These are phyloP conservation scores for Drosophila tani DNA, from an alignment of 1,140 invertebrate species.

Conservation along the genomic window DNA sequence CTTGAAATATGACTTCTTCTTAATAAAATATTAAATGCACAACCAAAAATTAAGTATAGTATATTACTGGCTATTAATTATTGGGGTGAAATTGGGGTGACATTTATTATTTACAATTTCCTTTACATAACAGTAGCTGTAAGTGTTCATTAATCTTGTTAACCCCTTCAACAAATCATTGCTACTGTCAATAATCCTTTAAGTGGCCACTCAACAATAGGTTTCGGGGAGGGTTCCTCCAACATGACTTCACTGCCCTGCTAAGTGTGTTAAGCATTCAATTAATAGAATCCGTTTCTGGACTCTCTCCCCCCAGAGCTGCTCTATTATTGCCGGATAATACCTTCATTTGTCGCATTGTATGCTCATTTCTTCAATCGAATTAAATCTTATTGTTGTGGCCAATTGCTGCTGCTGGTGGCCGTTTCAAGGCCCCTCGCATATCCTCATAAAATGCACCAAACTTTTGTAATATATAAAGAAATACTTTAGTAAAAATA, in stretches of 20 bases:
- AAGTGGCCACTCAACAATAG: conserved; percentile 28
- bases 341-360: conserved; percentile 66
- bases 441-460: conserved; percentile 1
- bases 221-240: conserved; percentile 20
- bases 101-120: neutral
- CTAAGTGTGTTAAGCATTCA: conserved; percentile 39
- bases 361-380: conserved; percentile 56
- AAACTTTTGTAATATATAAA: neutral
- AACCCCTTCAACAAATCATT: conserved; percentile 28
- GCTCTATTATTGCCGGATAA: conserved; percentile 52
- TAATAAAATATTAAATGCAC: too few species aligned
- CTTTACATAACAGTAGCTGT: neutral
- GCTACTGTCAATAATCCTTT: conserved; percentile 43
- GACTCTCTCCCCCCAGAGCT: conserved; percentile 18
- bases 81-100: neutral
- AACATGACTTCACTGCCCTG: conserved; percentile 2
- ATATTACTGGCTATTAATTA: too few species aligned
- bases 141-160: conserved; percentile 23
- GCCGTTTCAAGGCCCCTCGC: conserved; percentile 52
- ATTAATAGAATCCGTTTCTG: conserved; percentile 69
- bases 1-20: too few species aligned
- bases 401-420: conserved; percentile 54
- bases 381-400: conserved; percentile 76
- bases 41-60: too few species aligned
- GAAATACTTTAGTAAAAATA: neutral